These are phyloP conservation scores for Nilaparvata lugens DNA, from an alignment of 1,140 invertebrate species.

Conservation along the genomic window DNA sequence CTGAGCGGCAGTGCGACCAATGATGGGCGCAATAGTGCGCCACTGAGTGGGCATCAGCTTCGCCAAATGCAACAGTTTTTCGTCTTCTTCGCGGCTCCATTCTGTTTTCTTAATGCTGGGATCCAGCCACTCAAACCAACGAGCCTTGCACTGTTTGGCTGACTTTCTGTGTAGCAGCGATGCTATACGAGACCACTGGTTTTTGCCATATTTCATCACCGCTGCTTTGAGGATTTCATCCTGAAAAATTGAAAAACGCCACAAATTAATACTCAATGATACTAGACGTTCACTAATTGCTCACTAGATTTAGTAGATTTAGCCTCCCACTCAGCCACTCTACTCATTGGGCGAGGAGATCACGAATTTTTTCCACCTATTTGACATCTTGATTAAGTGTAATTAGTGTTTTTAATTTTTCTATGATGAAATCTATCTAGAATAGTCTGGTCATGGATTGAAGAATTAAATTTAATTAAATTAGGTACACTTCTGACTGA, in stretches of 20 bases:
- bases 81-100: conserved; percentile 99
- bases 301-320: too few species aligned
- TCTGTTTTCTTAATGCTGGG: conserved; percentile 99
- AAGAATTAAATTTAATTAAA: too few species aligned
- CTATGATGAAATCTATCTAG: too few species aligned
- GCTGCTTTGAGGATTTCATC: conserved; percentile 99
- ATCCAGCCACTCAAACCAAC: conserved; percentile 99
- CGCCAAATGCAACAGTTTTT: conserved; percentile 94
- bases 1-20: conserved; percentile 96
- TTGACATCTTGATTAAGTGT: too few species aligned
- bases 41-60: conserved; percentile 99
- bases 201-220: conserved; percentile 99
- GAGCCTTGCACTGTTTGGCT: conserved; percentile 98
- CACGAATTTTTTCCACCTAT: too few species aligned
- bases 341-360: too few species aligned
- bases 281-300: too few species aligned
- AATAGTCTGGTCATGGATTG: too few species aligned
- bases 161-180: conserved; percentile 97
- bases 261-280: too few species aligned
- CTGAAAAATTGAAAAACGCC: conserved; percentile 45
- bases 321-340: too few species aligned
- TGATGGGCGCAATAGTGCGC: conserved; percentile 98
- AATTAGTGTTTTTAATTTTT: too few species aligned
- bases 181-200: conserved; percentile 99
- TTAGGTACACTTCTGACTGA: too few species aligned